These are phyloP conservation scores for Petroica traversi DNA, from an alignment of 2,113 vertebrate genomes.

Conservation along the genomic window DNA sequence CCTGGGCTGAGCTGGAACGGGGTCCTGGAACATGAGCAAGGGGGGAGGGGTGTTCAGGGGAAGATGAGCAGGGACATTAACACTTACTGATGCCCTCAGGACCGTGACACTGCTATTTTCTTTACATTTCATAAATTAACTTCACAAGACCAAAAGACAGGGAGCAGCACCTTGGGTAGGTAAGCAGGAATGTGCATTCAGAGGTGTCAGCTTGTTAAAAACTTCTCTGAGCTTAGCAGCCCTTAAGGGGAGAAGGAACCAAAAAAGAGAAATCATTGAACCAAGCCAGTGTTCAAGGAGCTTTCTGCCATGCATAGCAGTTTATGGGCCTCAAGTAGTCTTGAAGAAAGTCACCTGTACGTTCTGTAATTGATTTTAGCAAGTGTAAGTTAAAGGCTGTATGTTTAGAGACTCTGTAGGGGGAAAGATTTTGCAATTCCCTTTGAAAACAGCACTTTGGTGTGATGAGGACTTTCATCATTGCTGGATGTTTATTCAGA, in stretches of 20 bases:
- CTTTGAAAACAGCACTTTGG: not conserved
- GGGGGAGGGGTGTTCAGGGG: fast-evolving
- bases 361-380: not conserved
- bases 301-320: not conserved
- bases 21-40: not conserved
- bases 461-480: not conserved
- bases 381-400: not conserved
- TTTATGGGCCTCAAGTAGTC: not conserved
- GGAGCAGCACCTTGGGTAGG: not conserved
- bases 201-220: slow-evolving; percentile 50
- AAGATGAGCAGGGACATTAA: not conserved
- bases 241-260: not conserved
- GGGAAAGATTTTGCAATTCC: not conserved
- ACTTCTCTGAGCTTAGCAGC: slow-evolving; percentile 6
- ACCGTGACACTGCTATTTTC: not conserved
- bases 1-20: not conserved
- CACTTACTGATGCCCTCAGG: not conserved
- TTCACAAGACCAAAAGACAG: not conserved
- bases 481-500: slow-evolving; percentile 16
- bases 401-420: not conserved
- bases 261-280: slow-evolving; percentile 11
- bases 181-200: slow-evolving; percentile 1
- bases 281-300: not conserved
- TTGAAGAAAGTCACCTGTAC: not conserved
- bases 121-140: not conserved